These are phyloP conservation scores for Psammodynastes pulverulentus DNA, from an alignment of 2,113 vertebrate species.

Conservation along the genomic window DNA sequence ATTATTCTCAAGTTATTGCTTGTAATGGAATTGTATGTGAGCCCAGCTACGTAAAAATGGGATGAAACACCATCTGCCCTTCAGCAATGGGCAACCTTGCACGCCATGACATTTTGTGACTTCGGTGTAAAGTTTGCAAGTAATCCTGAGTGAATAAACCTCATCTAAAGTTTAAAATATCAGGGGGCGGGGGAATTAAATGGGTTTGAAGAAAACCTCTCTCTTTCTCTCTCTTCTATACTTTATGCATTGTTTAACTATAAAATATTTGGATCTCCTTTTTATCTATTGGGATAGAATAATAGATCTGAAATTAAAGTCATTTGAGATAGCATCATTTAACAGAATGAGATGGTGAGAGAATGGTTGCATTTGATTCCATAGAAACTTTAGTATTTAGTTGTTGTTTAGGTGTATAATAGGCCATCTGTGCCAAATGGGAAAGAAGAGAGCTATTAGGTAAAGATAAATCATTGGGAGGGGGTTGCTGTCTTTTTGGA, in stretches of 20 bases:
- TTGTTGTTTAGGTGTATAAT: background rate
- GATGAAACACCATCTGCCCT: background rate
- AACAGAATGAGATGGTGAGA: background rate
- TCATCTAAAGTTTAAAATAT: background rate
- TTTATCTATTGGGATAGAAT: background rate
- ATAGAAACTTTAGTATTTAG: background rate
- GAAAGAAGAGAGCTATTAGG: background rate
- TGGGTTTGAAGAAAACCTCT: background rate
- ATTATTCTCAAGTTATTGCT: slow-evolving; percentile 12
- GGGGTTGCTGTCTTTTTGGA: background rate
- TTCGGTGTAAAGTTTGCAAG: background rate
- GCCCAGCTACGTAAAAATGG: background rate
- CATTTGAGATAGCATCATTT: background rate
- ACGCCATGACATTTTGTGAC: background rate
- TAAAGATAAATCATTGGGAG: background rate
- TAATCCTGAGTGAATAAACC: slow-evolving; percentile 9
- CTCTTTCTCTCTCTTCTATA: background rate
- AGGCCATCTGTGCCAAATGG: background rate
- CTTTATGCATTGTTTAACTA: background rate
- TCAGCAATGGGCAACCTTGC: background rate
- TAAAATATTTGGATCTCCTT: background rate
- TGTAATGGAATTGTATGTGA: background rate
- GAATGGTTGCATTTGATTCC: background rate
- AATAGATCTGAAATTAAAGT: background rate
- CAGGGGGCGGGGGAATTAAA: background rate